Base-by-base conservation (phyloP, 2,797 vertebrate genomes). In the Xenops minutus region DNA sequence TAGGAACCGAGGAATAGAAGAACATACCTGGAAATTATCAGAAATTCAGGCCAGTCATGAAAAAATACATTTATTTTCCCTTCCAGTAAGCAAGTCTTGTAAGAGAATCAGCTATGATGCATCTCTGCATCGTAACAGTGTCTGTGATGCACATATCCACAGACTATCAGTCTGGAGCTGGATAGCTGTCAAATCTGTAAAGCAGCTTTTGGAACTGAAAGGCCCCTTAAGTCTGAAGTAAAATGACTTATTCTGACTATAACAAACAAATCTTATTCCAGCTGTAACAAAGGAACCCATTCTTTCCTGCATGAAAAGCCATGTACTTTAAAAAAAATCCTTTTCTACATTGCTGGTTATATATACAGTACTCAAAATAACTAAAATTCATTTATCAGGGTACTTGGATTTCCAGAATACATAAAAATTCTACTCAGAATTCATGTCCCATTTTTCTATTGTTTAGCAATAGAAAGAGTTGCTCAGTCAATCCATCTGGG, bases 401-500 rank as follows among this genome's bases (percentile, higher is more conserved):
- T 84, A 72, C 62, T 77, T 72, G 43, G 36, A 68, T 72, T 92
- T 94, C 41, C 75, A 71, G 19, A 92, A 85, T 19, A 83, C 24
- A 85, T n/a, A 32, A 61, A 63, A 64, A n/a, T 73, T 75, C 48
- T 10, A 39, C 26, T 71, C 56, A 68, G 64, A 93, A 89, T 72
- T 64, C 30, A 3, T 51, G 58, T 52, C 79, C 95, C 46, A 88
- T 62, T 96, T 96, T 95, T 68, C 49, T 62, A 80, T 52, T 92
- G 74, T 87, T 29, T 85, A 83, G 39, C 54, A 89, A 37, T 0
- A 90, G 43, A 95, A 93, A 83, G 64, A 93, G 64, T 54, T 56
- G 85, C 49, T 26, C 10, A 91, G 51, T 43, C 72, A 68, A 74
- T n/a, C 36, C 29, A 34, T 61, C 39, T 73, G 71, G 9, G 21